A percentile compares a stretch with the other conserved stretches of the same genome.
Evolutionary conservation across 1,140 invertebrate genomes (phyloP).

Genomic region (Ostrea denselamellosa): DNA sequence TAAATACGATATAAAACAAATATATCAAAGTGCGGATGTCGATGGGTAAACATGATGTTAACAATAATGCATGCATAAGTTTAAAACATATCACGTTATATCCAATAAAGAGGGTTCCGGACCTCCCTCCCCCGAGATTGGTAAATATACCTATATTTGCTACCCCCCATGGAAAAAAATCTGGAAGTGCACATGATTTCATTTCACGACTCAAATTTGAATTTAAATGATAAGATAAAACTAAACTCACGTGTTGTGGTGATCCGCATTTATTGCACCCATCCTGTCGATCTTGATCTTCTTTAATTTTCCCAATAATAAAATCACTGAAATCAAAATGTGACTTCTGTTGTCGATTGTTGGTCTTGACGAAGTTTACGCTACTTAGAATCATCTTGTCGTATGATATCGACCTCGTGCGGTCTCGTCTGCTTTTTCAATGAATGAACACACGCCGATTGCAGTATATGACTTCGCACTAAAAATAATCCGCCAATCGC

Average conservation of each 20-base stretch:
- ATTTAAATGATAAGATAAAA: conserved; percentile 13
- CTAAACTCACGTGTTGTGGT: background rate
- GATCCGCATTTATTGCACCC: background rate
- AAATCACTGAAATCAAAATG: conserved; percentile 47
- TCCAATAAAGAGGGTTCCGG: too few relatives aligned
- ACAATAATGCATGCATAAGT: too few relatives aligned
- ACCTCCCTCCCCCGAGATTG: too few relatives aligned
- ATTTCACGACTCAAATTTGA: background rate
- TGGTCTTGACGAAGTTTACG: conserved; percentile 47
- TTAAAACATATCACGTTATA: too few relatives aligned
- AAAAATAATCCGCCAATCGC: conserved; percentile 29
- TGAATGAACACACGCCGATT: conserved; percentile 28
- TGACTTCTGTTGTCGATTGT: conserved; percentile 10
- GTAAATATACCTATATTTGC: too few relatives aligned
- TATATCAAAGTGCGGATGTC: too few relatives aligned
- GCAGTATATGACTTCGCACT: conserved; percentile 30
- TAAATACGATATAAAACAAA: too few relatives aligned
- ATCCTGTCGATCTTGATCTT: conserved; percentile 13
- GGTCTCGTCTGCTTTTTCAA: conserved; percentile 18
- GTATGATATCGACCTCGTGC: conserved; percentile 31
- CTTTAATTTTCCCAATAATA: conserved; percentile 45
- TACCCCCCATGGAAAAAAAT: too few relatives aligned
- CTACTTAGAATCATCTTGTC: conserved; percentile 50
- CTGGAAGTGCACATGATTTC: too few relatives aligned
- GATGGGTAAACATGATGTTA: too few relatives aligned